Percentiles rank a stretch among this genome's conserved stretches.
phyloP scores from a whole-genome alignment of 2,113 vertebrate genomes.

The Solea solea region DNA sequence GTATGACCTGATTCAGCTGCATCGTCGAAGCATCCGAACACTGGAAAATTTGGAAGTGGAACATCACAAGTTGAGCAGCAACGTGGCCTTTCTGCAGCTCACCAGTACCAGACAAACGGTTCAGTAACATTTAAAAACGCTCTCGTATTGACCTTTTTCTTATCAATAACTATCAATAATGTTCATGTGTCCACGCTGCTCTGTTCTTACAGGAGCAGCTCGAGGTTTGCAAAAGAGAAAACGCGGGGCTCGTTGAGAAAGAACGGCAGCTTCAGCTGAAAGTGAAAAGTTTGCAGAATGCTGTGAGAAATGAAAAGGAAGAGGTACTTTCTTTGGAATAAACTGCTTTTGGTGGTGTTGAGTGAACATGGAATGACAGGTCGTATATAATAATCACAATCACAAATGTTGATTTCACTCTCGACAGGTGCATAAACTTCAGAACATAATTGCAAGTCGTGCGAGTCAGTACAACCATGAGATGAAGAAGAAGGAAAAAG shows the following conservation, averaged over 20 bases:
- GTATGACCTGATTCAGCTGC: conserved; percentile 90
- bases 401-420: not conserved
- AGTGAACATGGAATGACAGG: not conserved
- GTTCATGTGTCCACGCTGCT: not conserved
- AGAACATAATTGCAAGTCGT: conserved; percentile 92
- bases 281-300: conserved; percentile 89
- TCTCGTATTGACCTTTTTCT: not conserved
- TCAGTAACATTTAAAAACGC: not conserved
- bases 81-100: conserved; percentile 88
- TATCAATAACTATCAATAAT: not conserved
- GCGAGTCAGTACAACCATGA: conserved; percentile 96
- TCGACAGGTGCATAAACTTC: conserved; percentile 91
- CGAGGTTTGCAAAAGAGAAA: conserved; percentile 89
- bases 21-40: conserved; percentile 85
- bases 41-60: conserved; percentile 91
- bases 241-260: conserved; percentile 89
- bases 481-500: conserved; percentile 96
- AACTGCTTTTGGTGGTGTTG: not conserved
- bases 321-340: conserved; percentile 81
- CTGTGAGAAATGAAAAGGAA: conserved; percentile 95
- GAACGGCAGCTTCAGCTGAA: conserved; percentile 92
- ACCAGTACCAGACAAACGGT: conserved; percentile 89
- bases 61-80: conserved; percentile 88
- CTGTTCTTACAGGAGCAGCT: conserved; percentile 86
- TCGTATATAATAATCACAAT: not conserved